Base-by-base conservation (phyloP, 1,140 invertebrate species). In the Achroia grisella region DNA sequence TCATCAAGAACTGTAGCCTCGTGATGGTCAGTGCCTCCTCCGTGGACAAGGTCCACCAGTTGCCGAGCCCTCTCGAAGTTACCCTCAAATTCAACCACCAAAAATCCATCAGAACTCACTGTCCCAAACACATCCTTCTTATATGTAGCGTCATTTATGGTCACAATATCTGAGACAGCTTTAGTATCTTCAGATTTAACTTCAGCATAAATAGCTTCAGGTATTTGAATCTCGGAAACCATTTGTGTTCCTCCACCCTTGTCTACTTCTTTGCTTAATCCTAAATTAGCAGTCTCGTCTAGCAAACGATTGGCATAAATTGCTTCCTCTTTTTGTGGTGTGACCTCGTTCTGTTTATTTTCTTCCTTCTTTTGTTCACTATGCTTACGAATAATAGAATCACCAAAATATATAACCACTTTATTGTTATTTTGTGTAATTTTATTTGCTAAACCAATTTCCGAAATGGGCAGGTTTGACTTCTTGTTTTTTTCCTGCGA, bases 341-440 rank as follows among this genome's bases (percentile, higher is more conserved):
- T 41, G n/a, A 61, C 58, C 47, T 73, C 65, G 30, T 60, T 62
- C 36, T 55, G 52, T 42, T 65, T 61, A 10, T 47, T 52, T 45
- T 79, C 71, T 55, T 74, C 73, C 41, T 62, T 78, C 43, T 72
- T 80, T 46, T 81, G 73, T 39, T 80, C 69, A 47, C 69, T 80
- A 33, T 87, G 84, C 50, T 87, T 87, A 3, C 86, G 69, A 14
- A 88, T 87, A 30, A 89, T 88, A 0, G 89, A 89, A 65, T 91
- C 90, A 4, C 91, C 90, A 48, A 91, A 92, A 62, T 91, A 92
- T 48, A 92, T 91, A 32, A 92, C 89, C 10, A 91, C 90, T 77
- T 90, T 91, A 52, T 92, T 91, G 52, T 87, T 84, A 33, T 81
- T 86, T 56, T 85, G 81, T 27, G 81, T 85, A 14, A 85, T 85